phyloP scores from a whole-genome alignment of 2,888 invertebrate genomes.

The Coenonympha arcania region DNA sequence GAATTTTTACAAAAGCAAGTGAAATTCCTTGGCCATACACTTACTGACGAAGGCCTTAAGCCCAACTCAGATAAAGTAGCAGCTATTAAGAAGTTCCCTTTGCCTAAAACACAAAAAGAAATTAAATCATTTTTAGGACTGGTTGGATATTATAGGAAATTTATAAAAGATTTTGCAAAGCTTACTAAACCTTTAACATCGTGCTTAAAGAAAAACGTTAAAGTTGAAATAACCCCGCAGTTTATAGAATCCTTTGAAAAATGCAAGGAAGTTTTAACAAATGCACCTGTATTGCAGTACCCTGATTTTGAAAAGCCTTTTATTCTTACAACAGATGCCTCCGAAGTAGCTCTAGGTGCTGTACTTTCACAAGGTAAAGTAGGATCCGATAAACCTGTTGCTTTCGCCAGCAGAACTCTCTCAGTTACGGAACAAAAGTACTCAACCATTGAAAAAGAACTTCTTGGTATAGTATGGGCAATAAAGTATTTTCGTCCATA shows the following conservation, averaged over 20 bases:
- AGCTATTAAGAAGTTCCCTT: not conserved
- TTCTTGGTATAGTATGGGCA: no score
- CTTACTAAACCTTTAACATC: constrained; percentile 31
- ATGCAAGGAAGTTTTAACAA: constrained; percentile 23
- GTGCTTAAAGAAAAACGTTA: constrained; percentile 27
- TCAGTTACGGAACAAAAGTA: no score
- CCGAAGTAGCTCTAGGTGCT: no score
- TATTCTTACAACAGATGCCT: not conserved
- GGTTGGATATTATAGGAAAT: constrained; percentile 46
- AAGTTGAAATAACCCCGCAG: constrained; percentile 14
- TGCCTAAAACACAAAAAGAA: not conserved
- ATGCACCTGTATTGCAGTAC: constrained; percentile 17
- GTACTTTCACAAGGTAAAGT: no score
- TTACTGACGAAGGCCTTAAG: not conserved
- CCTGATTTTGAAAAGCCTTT: constrained; percentile 14
- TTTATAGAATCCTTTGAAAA: constrained; percentile 25
- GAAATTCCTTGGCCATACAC: not conserved
- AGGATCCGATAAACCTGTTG: no score
- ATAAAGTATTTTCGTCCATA: no score
- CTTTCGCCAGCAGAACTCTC: no score
- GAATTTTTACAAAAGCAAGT: not conserved
- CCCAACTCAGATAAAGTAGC: constrained; percentile 4
- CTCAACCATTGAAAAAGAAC: no score
- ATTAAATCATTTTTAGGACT: no score
- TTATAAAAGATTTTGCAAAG: constrained; percentile 30